Base-by-base conservation (phyloP, 2,113 vertebrate genomes). In the Pterophyllum scalare region DNA sequence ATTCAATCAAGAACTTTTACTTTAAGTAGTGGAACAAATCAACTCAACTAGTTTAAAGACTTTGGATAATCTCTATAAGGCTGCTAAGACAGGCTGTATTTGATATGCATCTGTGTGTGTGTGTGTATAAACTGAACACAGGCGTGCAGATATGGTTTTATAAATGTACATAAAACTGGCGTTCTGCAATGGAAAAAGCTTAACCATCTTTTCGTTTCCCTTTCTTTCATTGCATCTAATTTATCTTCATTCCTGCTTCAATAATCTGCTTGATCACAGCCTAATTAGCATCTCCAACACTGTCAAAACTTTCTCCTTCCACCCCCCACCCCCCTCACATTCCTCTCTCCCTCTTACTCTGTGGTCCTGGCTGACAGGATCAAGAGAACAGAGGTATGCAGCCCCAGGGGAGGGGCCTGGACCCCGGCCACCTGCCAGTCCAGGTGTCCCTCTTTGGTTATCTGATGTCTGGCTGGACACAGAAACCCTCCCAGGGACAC, bases 381-480 rank as follows among this genome's bases (percentile, higher is more conserved):
- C 88, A 91, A 81, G 92, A 83, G 81, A 77, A 83, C 77, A 83
- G 83, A 89, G 89, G 91, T 93, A 93, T 93, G 88, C 85, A 79
- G 82, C 89, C 92, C 84, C 93, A 61, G 35, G 86, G 93, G 92
- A 89, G 88, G 88, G 70, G 80, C 58, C 80, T 90, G 89, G 84
- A 90, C 75, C 81, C 46, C 7, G 59, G 93, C 92, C 93, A 94
- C 93, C 93, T 95, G 93, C 91, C 84, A 81, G 84, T 83, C 91
- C 94, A 95, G 93, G 94, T 95, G 93, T 91, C 93, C 89, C 82
- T 92, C 81, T 89, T 64, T 85, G 85, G 88, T 89, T 83, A 87
- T 83, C 84, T 82, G n/a, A 81, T 90, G 89, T 93, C 88, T 74
- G 77, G 81, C 87, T 89, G 93, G 91, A 88, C 91, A 92, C 83